Evolutionary conservation across 2,113 vertebrate genomes (phyloP), one percentile per base, ranked within the genome.

Genomic region (Rutilus rutilus): DNA sequence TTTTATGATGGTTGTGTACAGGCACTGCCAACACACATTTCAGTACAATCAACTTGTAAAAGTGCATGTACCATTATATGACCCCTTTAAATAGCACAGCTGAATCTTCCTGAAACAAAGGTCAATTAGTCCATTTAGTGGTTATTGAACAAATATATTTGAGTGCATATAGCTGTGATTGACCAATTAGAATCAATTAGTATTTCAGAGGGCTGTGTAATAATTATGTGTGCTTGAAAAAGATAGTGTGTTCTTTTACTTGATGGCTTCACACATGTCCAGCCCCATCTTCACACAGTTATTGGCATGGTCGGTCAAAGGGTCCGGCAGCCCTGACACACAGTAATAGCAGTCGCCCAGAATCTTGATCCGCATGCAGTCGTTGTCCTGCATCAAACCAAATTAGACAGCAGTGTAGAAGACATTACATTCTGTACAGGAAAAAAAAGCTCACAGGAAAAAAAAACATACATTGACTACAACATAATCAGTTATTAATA

Each of bases 231-330:
- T 21, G 33, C 81, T 47, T 74, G 12, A 71, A 21, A 77, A 80
- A 84, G 57, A 87, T 84, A 87, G 82, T 76, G 73, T 92, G 90
- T 86, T 92, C 88, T 91, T 97, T 97, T 96, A 99, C 98, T 99
- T 99, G 94, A 99, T 99, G 86, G 98, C 98, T 94, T 99, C 98
- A 93, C 98, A 99, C 98, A 99, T 99, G 87, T 99, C 98, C 92
- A 99, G 84, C 81, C 98, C 98, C 98, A 99, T 99, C 94, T 99
- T 99, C 91, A 99, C 98, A 85, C 98, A 99, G 90, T 99, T 99
- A 90, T 97, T 98, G 90, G 98, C 98, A 15, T 99, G 98, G 92
- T 98, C 96, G 21, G 97, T 97, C 89, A 99, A 96, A 10, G 97
- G 98, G 86, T 98, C 97, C 0, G 98, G 98, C 79, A 99, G 95